Percentiles rank a stretch among this genome's conserved stretches.
Conservation (phyloP, 2,113 vertebrate species). For the Ailuropoda melanoleuca region DNA sequence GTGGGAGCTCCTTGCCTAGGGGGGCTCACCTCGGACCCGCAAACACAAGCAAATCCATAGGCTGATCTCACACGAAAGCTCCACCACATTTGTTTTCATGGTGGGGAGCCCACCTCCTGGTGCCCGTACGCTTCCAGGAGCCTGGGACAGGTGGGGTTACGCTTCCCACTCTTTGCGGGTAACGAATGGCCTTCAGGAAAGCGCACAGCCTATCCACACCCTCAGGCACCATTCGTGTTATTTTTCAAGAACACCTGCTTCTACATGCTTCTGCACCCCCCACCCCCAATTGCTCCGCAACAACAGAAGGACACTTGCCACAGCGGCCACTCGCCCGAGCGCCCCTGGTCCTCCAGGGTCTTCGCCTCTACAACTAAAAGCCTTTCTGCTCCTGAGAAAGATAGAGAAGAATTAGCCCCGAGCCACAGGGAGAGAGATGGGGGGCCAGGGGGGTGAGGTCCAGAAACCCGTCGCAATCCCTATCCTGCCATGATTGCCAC, state of each 20-base stretch:
- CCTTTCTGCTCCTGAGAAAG: background rate
- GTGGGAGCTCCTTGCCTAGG: background rate
- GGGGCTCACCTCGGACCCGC: rapidly evolving
- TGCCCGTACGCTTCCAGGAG: too few relatives aligned
- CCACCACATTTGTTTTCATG: rapidly evolving
- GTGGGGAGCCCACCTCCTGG: rapidly evolving
- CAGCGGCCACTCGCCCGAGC: background rate
- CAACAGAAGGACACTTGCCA: background rate
- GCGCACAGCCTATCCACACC: rapidly evolving
- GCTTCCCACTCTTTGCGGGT: background rate
- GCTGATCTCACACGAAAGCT: rapidly evolving
- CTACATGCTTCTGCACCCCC: background rate
- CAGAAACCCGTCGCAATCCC: background rate
- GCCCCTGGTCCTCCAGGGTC: background rate
- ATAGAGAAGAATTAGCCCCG: background rate
- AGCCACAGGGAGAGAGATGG: background rate
- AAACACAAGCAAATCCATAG: rapidly evolving
- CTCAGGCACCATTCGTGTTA: rapidly evolving
- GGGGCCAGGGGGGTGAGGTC: rapidly evolving
- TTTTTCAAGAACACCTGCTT: background rate
- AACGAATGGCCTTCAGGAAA: background rate
- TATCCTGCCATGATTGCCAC: rapidly evolving
- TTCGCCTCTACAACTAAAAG: background rate
- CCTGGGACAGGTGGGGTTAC: rapidly evolving
- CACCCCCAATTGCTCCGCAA: background rate